Conservation (phyloP, 1,140 invertebrate species). For the Choristoneura fumiferana region DNA sequence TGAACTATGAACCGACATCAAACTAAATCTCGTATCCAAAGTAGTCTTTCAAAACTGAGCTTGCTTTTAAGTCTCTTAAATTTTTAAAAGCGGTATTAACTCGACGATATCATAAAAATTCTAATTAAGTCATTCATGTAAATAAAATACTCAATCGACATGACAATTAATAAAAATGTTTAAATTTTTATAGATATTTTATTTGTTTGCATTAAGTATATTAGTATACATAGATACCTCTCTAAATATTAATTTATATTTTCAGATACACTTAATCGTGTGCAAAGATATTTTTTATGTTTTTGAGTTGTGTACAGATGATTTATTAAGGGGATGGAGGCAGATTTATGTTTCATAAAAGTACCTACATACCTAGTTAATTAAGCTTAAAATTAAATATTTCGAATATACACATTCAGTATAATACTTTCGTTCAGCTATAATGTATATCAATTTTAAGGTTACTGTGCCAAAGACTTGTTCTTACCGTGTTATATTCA, state of each 20-base stretch:
- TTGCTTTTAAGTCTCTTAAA: too few relatives aligned
- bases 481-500: background rate
- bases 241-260: conserved; percentile 3
- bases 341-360: background rate
- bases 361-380: too few relatives aligned
- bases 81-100: too few relatives aligned
- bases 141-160: too few relatives aligned
- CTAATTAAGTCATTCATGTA: too few relatives aligned
- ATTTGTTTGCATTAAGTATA: too few relatives aligned
- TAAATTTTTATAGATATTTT: too few relatives aligned
- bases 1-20: conserved; percentile 48
- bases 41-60: background rate
- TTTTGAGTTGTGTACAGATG: conserved; percentile 1
- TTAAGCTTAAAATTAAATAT: background rate
- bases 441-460: background rate
- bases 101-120: too few relatives aligned
- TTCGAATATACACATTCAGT: background rate
- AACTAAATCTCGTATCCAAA: background rate
- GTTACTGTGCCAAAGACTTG: conserved; percentile 12
- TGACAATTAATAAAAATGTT: too few relatives aligned
- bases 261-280: background rate
- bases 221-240: background rate
- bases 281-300: conserved; percentile 9
- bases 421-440: background rate
- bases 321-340: background rate